Conservation (phyloP, 2,113 vertebrate species). For the Larimichthys crocea region DNA sequence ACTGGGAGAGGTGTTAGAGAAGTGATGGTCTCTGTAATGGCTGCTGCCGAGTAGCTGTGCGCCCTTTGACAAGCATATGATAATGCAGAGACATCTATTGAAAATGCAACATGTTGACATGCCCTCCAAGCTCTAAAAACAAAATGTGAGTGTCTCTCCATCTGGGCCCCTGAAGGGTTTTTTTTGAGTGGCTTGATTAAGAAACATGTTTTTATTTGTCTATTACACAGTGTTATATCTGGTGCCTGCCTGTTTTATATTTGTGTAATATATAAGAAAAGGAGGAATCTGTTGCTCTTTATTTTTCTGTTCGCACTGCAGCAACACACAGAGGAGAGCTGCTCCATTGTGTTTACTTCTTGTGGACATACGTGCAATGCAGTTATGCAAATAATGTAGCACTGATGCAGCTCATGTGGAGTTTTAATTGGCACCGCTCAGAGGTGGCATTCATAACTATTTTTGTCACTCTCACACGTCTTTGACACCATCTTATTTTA, state of each 20-base stretch:
- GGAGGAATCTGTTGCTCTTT: background rate
- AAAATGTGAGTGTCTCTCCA: background rate
- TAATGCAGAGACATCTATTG: slow-evolving; percentile 1
- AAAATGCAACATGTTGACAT: slow-evolving; percentile 12
- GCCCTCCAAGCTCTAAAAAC: background rate
- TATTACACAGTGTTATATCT: too few species aligned
- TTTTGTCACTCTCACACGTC: background rate
- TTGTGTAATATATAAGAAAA: background rate
- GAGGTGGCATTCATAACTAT: background rate
- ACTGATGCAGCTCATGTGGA: slow-evolving; percentile 35
- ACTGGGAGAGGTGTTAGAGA: slow-evolving; percentile 10
- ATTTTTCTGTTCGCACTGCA: background rate
- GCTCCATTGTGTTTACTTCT: slow-evolving; percentile 14
- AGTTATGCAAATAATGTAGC: slow-evolving; percentile 28
- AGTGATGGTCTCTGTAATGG: slow-evolving; percentile 14
- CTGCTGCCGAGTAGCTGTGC: background rate
- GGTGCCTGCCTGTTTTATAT: background rate
- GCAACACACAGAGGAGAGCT: background rate
- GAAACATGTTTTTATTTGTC: slow-evolving; percentile 1
- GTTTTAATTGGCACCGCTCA: slow-evolving; percentile 61
- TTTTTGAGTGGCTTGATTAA: background rate
- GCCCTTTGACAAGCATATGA: slow-evolving; percentile 21
- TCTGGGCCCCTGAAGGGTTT: background rate
- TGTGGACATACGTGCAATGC: slow-evolving; percentile 8
- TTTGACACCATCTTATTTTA: background rate